Evolutionary conservation across 2,888 invertebrate species (phyloP), one percentile per base, ranked within the genome.

Genomic region (Tetranychus piercei): DNA sequence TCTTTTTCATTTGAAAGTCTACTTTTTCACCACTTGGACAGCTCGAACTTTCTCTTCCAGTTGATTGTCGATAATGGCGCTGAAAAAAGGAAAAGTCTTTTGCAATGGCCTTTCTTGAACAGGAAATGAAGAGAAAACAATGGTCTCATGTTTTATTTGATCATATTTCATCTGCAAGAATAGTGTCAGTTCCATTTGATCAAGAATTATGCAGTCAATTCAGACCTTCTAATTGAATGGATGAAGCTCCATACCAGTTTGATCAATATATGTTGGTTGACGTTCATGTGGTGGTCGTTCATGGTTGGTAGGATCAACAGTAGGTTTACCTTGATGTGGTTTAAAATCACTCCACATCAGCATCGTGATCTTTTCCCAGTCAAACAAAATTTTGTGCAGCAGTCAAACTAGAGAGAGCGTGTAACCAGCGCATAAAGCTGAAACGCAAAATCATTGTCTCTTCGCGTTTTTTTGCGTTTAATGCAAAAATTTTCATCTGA

Each of bases 41-140:
- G n/a, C n/a, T 99, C 99, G 82, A 99, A 99, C 83, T 99, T 99
- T 84, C 99, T 87, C 83, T 99, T 99, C 99, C 99, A 99, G 84
- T 99, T 99, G 78, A 99, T 92, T 0, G 99, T 99, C 0, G 99
- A 99, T 1, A 99, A 86, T 0, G 99, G 99, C 1, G 96, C 99
- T n/a, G 94, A 92, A 0, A 88, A 94, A 75, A 99, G 84, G 84
- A 97, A 97, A 0, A 97, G 97, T 11, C 97, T 97, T 81, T 92
- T 92, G 82, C 92, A 94, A 81, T 97, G 97, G 1, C 97, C 97
- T 84, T 99, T 99, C 82, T 95, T 97, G 83, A 94, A 96, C 4
- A 99, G 86, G 0, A 97, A 96, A 83, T 97, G 92, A 43, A 99
- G 86, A 85, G 99, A 99, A n/a, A 92, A 90, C 71, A 99, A 96